A percentile compares a stretch with the other conserved stretches of the same genome.
Evolutionary conservation across 2,797 vertebrate genomes (phyloP).

Genomic region (Gymnothorax javanicus): DNA sequence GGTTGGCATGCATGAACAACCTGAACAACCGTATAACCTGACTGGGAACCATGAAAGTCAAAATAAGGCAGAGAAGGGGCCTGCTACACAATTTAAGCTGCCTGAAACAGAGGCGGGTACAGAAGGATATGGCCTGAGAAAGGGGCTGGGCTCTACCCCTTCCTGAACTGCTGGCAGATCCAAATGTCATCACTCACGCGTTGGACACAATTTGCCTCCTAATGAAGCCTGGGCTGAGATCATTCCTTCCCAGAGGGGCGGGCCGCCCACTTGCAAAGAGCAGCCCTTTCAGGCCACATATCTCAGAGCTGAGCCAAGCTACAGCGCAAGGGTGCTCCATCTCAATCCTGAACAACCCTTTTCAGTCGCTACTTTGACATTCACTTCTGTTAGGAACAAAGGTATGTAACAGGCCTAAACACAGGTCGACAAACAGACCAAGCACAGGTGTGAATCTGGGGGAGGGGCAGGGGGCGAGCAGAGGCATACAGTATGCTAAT

Average conservation of each 20-base stretch:
- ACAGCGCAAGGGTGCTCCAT: neutral
- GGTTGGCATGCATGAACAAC: neutral
- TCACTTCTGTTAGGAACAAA: neutral
- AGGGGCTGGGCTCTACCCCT: neutral
- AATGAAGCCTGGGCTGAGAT: neutral
- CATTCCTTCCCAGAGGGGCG: neutral
- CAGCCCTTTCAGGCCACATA: neutral
- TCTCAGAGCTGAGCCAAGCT: neutral
- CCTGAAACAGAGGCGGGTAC: neutral
- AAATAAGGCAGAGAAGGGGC: no score
- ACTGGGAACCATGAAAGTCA: no score
- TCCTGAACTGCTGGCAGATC: neutral
- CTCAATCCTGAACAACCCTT: neutral
- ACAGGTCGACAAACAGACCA: neutral
- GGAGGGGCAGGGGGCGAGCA: no score
- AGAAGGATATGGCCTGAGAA: neutral
- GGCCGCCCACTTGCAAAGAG: neutral
- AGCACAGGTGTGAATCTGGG: no score
- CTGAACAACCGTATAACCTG: no score
- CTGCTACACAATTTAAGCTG: no score
- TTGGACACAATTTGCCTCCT: neutral
- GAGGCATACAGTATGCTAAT: no score
- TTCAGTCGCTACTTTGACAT: neutral
- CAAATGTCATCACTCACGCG: slow-evolving; percentile 9
- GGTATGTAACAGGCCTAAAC: neutral